Conservation (phyloP, 2,888 invertebrate species). For the Lepidochrysops patricia region DNA sequence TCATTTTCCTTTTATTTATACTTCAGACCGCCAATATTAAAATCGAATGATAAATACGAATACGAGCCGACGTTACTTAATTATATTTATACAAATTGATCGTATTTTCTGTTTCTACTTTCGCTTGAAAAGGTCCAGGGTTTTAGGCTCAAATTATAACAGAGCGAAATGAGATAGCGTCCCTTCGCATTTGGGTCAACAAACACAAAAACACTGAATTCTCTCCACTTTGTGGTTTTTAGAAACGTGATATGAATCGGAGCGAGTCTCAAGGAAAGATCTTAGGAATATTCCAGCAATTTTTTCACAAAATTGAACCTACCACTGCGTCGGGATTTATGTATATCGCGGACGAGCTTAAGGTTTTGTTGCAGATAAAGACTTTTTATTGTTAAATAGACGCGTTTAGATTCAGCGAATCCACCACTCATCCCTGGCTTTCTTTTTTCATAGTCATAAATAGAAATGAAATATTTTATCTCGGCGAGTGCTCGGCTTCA, state of each 20-base stretch:
- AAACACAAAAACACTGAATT: conserved; percentile 32
- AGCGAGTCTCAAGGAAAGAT: conserved; percentile 33
- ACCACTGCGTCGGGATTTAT: conserved; percentile 49
- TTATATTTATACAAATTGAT: conserved; percentile 3
- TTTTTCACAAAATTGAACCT: conserved; percentile 60
- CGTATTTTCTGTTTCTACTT: neutral
- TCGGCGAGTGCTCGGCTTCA: conserved; percentile 35
- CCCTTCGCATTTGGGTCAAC: conserved; percentile 23
- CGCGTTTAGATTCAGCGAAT: conserved; percentile 30
- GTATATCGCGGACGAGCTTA: conserved; percentile 52
- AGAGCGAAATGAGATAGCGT: conserved; percentile 23
- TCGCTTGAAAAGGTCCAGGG: conserved; percentile 5
- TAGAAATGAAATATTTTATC: conserved; percentile 60
- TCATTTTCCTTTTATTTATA: neutral
- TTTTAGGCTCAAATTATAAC: conserved; percentile 19
- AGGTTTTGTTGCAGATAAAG: conserved; percentile 42
- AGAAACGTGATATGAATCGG: conserved; percentile 51
- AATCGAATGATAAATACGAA: neutral
- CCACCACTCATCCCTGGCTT: conserved; percentile 38
- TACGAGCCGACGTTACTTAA: neutral
- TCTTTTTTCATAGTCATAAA: conserved; percentile 54
- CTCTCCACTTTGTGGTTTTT: conserved; percentile 43
- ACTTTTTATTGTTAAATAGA: conserved; percentile 37
- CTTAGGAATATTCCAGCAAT: conserved; percentile 43
- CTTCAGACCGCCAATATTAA: neutral